Base-by-base conservation (phyloP, 2,797 vertebrate genomes). In the Gorsachius magnificus region DNA sequence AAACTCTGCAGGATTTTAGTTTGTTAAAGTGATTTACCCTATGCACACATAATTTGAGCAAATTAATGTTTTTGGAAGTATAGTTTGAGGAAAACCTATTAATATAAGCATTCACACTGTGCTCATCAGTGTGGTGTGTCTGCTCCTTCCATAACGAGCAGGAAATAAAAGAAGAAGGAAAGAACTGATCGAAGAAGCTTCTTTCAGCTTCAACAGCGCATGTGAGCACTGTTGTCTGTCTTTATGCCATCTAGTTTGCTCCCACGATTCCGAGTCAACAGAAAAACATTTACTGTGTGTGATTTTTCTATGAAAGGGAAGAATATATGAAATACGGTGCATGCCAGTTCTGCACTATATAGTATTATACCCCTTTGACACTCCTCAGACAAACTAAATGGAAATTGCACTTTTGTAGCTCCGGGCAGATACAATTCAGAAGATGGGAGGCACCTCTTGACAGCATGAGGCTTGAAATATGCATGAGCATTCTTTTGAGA, bases 381-480 rank as follows among this genome's bases (percentile, higher is more conserved):
- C 0, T 1, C 56, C 50, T 81, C 86, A 92, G 90, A 77, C 35
- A 91, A 94, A 82, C 60, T 80, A 86, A 89, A 95, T 43, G 41
- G 76, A 95, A 95, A 92, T 75, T 83, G 22, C 36, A 65, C 70
- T 82, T 93, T 7, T 85, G 76, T 86, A 88, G 45, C 72, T 90
- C 77, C 68, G 79, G 74, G 77, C 72, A 91, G 76, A 72, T 57
- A 76, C 16, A 82, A 60, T 81, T 94, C 82, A 87, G 80, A 94
- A 91, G 58, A 74, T 35, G 71, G 61, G 43, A 91, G 63, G 38
- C 51, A 92, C 54, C 61, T 93, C 83, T 93, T 83, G 77, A 69
- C 63, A 93, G 36, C 14, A 2, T 3, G 6, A 51, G 35, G 60
- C 54, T 90, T 96, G 90, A 95, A 96, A 96, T 93, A 91, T 93